A percentile compares a stretch with the other conserved stretches of the same genome.
phyloP scores from a whole-genome alignment of 1,140 invertebrate genomes.

The Drosophila parabipectinata region DNA sequence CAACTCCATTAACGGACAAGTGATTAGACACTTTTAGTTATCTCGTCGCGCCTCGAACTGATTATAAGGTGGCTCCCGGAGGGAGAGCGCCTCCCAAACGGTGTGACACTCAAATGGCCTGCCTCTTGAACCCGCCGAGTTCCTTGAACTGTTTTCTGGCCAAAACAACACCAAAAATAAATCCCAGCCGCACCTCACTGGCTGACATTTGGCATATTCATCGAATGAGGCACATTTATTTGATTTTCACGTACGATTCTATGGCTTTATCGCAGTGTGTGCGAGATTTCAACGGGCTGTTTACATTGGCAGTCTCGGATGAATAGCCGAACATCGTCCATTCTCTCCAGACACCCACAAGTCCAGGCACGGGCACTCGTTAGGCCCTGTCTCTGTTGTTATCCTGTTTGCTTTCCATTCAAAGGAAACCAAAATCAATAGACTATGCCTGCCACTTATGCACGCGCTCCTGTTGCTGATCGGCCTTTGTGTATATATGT shows the following conservation, averaged over 20 bases:
- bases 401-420: slow-evolving; percentile 32
- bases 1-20: slow-evolving; percentile 23
- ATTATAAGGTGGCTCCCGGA: slow-evolving; percentile 20
- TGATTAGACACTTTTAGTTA: slow-evolving; percentile 26
- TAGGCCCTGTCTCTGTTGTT: slow-evolving; percentile 23
- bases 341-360: not conserved
- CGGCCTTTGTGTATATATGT: not conserved
- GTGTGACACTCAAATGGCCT: slow-evolving; percentile 28
- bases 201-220: slow-evolving; percentile 46
- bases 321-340: slow-evolving; percentile 8
- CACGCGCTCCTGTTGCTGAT: slow-evolving; percentile 5
- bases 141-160: slow-evolving; percentile 53
- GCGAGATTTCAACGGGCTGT: slow-evolving; percentile 25
- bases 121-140: slow-evolving; percentile 52
- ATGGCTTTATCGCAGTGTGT: slow-evolving; percentile 36
- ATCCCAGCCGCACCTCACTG: slow-evolving; percentile 28
- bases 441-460: slow-evolving; percentile 20
- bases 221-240: slow-evolving; percentile 38
- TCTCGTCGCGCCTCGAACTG: slow-evolving; percentile 1
- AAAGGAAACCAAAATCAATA: slow-evolving; percentile 36
- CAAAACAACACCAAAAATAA: slow-evolving; percentile 15
- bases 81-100: not conserved
- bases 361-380: slow-evolving; percentile 16
- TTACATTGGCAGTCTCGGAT: slow-evolving; percentile 37
- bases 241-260: slow-evolving; percentile 46